Evolutionary conservation across 2,113 vertebrate species (phyloP).

Genomic region (Lipophrys pholis): DNA sequence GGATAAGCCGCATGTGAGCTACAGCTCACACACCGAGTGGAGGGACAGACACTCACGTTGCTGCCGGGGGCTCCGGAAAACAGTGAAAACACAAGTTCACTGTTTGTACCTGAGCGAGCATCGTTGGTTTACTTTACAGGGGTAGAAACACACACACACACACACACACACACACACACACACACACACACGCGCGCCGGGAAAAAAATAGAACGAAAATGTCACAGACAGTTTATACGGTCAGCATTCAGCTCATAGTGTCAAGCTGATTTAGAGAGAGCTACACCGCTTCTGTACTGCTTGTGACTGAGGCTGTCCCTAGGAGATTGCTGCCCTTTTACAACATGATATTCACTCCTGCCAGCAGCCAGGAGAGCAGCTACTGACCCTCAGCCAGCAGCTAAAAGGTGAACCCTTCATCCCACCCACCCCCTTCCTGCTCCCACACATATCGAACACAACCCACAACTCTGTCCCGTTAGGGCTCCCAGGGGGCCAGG

Average conservation of each 20-base stretch:
- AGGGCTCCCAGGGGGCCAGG: constrained; percentile 44
- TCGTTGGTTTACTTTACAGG: no score
- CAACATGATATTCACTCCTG: constrained; percentile 60
- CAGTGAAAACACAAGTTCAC: constrained; percentile 5
- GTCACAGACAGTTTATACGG: constrained; percentile 23
- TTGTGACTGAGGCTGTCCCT: constrained; percentile 61
- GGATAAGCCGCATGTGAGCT: constrained; percentile 14
- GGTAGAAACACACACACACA: no score
- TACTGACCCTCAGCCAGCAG: constrained; percentile 66
- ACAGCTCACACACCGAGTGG: neutral
- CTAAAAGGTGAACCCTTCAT: constrained; percentile 60
- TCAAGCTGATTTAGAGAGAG: constrained; percentile 57
- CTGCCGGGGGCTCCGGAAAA: constrained; percentile 23
- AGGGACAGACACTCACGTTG: constrained; percentile 21
- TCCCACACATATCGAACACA: constrained; percentile 51
- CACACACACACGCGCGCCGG: neutral
- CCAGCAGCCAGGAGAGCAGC: constrained; percentile 34
- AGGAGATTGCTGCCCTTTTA: constrained; percentile 71
- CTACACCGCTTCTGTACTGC: constrained; percentile 41
- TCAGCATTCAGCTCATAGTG: constrained; percentile 38
- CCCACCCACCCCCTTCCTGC: constrained; percentile 15
- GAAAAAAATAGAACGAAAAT: constrained; percentile 18
- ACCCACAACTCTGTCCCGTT: constrained; percentile 41
- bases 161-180: constrained; percentile 9
- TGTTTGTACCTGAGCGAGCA: constrained; percentile 29